Evolutionary conservation across 2,797 vertebrate genomes (phyloP).

Genomic region (Lacerta viridis): DNA sequence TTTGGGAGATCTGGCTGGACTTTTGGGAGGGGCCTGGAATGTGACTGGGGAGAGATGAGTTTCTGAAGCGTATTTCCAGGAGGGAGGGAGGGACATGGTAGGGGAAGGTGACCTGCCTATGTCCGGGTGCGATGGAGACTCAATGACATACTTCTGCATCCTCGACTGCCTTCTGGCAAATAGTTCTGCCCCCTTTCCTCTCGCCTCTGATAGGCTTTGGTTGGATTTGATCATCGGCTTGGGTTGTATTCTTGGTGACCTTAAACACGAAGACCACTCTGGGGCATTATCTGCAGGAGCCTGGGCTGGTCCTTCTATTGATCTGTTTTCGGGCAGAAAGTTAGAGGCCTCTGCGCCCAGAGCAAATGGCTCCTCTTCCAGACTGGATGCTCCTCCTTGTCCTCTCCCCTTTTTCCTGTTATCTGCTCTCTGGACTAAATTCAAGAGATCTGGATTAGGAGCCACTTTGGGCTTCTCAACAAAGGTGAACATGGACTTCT

Average conservation of each 20-base stretch:
- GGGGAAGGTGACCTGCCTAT: constrained; percentile 90
- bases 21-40: constrained; percentile 86
- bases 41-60: constrained; percentile 86
- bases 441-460: constrained; percentile 95
- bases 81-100: constrained; percentile 95
- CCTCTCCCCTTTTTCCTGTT: constrained; percentile 88
- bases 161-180: constrained; percentile 94
- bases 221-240: constrained; percentile 87
- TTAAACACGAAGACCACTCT: constrained; percentile 94
- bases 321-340: constrained; percentile 83
- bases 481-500: constrained; percentile 98
- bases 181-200: constrained; percentile 95
- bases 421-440: constrained; percentile 92
- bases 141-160: constrained; percentile 94
- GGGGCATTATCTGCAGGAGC: constrained; percentile 70
- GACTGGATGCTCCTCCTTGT: constrained; percentile 79
- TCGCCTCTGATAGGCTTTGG: constrained; percentile 90
- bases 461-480: constrained; percentile 93
- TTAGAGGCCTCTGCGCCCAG: constrained; percentile 96
- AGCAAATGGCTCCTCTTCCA: constrained; percentile 92
- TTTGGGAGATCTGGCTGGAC: constrained; percentile 84
- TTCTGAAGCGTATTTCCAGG: constrained; percentile 92
- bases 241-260: constrained; percentile 88
- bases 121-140: constrained; percentile 80
- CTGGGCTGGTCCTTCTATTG: constrained; percentile 59